phyloP scores from a whole-genome alignment of 2,888 invertebrate species.

The Scaptomyza cyrtandrae region DNA sequence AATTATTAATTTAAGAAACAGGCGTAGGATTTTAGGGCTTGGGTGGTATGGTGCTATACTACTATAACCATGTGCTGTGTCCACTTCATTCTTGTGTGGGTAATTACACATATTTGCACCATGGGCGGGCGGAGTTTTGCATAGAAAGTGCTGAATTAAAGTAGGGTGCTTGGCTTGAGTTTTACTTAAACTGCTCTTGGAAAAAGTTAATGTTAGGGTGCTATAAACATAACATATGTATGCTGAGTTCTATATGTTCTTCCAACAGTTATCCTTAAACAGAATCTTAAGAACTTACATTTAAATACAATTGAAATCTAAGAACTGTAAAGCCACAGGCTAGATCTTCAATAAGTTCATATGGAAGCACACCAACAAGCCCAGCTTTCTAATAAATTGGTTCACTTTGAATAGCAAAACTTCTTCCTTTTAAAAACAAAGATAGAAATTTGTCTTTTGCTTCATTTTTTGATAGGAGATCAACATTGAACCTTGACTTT shows the following conservation, averaged over 20 bases:
- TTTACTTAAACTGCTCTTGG: neutral
- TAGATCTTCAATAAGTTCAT: too few species aligned
- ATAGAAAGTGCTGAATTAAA: conserved; percentile 22
- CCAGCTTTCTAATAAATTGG: too few species aligned
- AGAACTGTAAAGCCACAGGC: too few species aligned
- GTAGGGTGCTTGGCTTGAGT: conserved; percentile 16
- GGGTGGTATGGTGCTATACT: conserved; percentile 23
- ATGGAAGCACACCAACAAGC: too few species aligned
- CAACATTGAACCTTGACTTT: too few species aligned
- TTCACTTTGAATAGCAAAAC: too few species aligned
- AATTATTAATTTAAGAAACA: conserved; percentile 73
- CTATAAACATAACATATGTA: conserved; percentile 16
- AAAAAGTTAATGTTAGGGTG: conserved; percentile 2
- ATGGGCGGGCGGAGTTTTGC: conserved; percentile 13
- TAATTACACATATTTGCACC: conserved; percentile 38
- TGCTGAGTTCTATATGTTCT: neutral
- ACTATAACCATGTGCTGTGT: conserved; percentile 50
- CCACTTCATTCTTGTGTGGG: conserved; percentile 51
- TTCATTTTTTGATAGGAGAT: too few species aligned
- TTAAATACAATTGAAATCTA: too few species aligned
- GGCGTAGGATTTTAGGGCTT: conserved; percentile 33
- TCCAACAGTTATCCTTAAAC: neutral
- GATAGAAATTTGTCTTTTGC: too few species aligned
- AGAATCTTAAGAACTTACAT: neutral
- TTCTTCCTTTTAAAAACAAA: too few species aligned